Percentiles rank a stretch among this genome's conserved stretches.
These are phyloP conservation scores for Tretioscincus oriximinensis DNA, from an alignment of 2,113 vertebrate species.

Conservation along the genomic window DNA sequence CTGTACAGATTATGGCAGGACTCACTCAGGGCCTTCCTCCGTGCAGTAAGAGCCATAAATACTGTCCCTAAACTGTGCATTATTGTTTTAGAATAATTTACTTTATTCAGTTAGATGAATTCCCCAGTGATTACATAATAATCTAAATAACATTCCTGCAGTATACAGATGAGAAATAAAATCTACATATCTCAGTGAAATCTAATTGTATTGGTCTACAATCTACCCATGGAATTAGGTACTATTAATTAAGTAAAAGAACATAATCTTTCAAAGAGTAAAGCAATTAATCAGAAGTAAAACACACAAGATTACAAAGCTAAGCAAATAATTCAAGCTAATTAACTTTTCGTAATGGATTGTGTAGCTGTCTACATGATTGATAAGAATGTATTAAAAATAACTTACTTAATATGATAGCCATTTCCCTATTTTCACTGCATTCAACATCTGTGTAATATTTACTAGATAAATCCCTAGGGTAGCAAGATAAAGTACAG, in stretches of 20 bases:
- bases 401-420: constrained; percentile 49
- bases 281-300: constrained; percentile 55
- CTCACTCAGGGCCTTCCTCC: too few species aligned
- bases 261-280: constrained; percentile 35
- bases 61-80: neutral
- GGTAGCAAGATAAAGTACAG: constrained; percentile 43
- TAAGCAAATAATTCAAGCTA: constrained; percentile 71
- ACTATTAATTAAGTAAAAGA: constrained; percentile 50
- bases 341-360: constrained; percentile 55
- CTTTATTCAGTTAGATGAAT: neutral
- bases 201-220: constrained; percentile 30
- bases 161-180: neutral
- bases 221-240: constrained; percentile 34
- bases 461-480: constrained; percentile 55
- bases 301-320: constrained; percentile 42
- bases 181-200: constrained; percentile 17
- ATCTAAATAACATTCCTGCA: neutral
- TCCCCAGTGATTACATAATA: neutral
- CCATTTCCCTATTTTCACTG: constrained; percentile 50
- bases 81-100: neutral
- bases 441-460: constrained; percentile 46
- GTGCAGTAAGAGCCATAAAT: neutral
- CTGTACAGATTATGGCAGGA: too few species aligned
- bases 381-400: constrained; percentile 58
- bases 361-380: constrained; percentile 37